Evolutionary conservation across 2,888 invertebrate genomes (phyloP).

Genomic region (Venustoraphidia nigricollis): DNA sequence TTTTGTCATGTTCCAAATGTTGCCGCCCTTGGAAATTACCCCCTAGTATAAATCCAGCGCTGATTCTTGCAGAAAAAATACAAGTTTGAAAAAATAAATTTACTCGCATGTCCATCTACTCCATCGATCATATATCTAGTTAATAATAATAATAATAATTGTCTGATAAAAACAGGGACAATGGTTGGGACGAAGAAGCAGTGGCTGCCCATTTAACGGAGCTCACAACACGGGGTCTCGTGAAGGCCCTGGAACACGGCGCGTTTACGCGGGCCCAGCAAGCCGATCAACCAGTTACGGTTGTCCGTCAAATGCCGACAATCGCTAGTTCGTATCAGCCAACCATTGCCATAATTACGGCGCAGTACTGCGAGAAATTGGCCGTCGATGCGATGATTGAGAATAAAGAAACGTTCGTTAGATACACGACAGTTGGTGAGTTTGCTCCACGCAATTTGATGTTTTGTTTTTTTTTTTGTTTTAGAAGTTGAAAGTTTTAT

Average conservation of each 20-base stretch:
- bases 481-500: too few relatives aligned
- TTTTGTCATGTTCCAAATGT: too few relatives aligned
- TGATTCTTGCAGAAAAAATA: too few relatives aligned
- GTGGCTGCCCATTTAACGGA: slow-evolving; percentile 60
- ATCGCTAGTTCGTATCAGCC: slow-evolving; percentile 82
- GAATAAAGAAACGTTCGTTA: slow-evolving; percentile 89
- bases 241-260: slow-evolving; percentile 69
- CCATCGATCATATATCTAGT: slow-evolving; percentile 1
- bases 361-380: slow-evolving; percentile 92
- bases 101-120: too few relatives aligned
- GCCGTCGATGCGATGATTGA: slow-evolving; percentile 98
- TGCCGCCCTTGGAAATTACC: too few relatives aligned
- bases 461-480: too few relatives aligned
- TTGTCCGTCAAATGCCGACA: slow-evolving; percentile 90
- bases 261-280: slow-evolving; percentile 76
- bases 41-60: too few relatives aligned
- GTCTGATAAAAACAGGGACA: slow-evolving; percentile 35
- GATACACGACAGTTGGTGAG: slow-evolving; percentile 93
- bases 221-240: slow-evolving; percentile 66
- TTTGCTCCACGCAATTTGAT: slow-evolving; percentile 7
- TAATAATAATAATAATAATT: neutral
- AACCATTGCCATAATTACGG: slow-evolving; percentile 94
- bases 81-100: too few relatives aligned
- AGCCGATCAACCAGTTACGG: slow-evolving; percentile 63
- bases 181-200: slow-evolving; percentile 67